phyloP scores from a whole-genome alignment of 2,888 invertebrate genomes.

The Seira musarum region DNA sequence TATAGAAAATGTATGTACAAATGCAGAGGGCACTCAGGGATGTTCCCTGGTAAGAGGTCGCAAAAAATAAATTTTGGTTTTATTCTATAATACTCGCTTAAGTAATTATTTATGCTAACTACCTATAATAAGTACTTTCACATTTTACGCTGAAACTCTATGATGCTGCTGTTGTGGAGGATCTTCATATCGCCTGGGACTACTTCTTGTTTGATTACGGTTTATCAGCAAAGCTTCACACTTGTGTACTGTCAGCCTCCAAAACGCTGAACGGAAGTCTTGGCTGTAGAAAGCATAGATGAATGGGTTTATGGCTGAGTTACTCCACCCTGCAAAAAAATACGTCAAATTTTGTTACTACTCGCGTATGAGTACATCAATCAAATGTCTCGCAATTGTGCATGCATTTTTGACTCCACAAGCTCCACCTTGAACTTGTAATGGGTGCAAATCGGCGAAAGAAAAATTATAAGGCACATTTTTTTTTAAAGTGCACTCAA shows the following conservation, averaged over 20 bases:
- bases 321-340: constrained; percentile 81
- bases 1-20: too few species aligned
- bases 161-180: constrained; percentile 43
- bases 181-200: constrained; percentile 68
- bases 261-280: constrained; percentile 89
- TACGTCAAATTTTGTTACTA: too few species aligned
- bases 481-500: too few species aligned
- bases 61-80: too few species aligned
- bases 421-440: neutral
- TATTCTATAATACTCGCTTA: too few species aligned
- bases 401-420: neutral
- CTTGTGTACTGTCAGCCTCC: constrained; percentile 81
- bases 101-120: too few species aligned
- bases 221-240: constrained; percentile 59
- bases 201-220: constrained; percentile 56
- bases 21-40: too few species aligned
- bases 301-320: constrained; percentile 91
- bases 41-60: too few species aligned
- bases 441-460: neutral
- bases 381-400: neutral
- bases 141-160: constrained; percentile 26
- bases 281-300: constrained; percentile 93
- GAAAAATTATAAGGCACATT: neutral
- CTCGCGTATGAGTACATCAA: neutral
- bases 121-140: too few species aligned